Evolutionary conservation across 2,113 vertebrate species (phyloP).

Genomic region (Bambusicola thoracicus): DNA sequence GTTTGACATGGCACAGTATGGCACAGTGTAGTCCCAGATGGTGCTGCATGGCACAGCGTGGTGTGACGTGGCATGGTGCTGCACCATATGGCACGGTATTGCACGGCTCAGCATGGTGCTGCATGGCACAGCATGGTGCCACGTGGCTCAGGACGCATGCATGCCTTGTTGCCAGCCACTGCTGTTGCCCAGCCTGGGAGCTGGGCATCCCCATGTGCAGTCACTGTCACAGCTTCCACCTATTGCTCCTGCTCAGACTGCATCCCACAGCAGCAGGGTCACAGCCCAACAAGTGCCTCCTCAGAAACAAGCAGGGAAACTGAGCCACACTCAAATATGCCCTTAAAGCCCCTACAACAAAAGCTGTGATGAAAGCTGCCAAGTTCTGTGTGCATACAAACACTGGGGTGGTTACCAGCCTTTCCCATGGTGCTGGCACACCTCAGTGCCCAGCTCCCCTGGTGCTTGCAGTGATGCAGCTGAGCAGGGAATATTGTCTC

Average conservation of each 20-base stretch:
- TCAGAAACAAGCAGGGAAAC: background rate
- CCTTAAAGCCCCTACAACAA: background rate
- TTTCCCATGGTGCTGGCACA: accelerated
- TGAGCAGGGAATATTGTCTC: background rate
- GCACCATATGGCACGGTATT: no score
- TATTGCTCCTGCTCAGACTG: background rate
- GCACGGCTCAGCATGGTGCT: background rate
- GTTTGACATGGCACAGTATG: no score
- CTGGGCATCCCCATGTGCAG: background rate
- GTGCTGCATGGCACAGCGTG: no score
- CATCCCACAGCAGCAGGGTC: accelerated
- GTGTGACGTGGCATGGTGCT: no score
- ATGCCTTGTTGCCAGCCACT: no score
- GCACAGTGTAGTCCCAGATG: no score
- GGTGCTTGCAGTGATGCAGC: accelerated
- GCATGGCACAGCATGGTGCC: no score
- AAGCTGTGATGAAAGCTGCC: no score
- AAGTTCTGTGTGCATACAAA: accelerated
- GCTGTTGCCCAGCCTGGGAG: background rate
- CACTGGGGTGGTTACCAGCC: background rate
- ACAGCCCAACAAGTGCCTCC: background rate
- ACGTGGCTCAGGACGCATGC: no score
- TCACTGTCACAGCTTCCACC: accelerated
- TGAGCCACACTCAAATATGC: background rate
- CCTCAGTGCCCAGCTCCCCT: accelerated